phyloP scores from a whole-genome alignment of 2,797 vertebrate species.

The Catamblyrhynchus diadema region DNA sequence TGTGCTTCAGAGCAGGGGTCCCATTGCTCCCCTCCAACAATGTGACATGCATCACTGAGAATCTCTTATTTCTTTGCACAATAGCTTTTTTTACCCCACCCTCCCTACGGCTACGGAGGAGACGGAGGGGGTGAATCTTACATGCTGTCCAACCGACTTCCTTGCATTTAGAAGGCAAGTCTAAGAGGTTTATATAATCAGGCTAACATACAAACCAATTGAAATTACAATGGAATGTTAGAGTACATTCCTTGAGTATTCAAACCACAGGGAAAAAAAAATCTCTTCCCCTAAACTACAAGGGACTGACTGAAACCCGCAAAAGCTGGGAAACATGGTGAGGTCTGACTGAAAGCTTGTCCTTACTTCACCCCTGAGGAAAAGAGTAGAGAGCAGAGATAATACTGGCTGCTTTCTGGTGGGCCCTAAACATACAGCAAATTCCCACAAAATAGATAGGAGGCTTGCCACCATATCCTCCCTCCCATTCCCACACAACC shows the following conservation, averaged over 20 bases:
- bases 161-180: constrained; percentile 18
- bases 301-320: constrained; percentile 25
- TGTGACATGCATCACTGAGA: background rate
- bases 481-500: background rate
- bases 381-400: background rate
- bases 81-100: background rate
- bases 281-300: background rate
- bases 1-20: background rate
- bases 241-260: constrained; percentile 28
- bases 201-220: background rate
- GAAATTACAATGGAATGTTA: constrained; percentile 22
- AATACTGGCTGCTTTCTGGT: background rate
- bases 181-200: constrained; percentile 13
- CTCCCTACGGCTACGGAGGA: background rate
- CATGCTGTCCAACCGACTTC: background rate
- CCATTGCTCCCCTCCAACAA: background rate
- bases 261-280: background rate
- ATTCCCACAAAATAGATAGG: background rate
- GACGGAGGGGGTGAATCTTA: background rate
- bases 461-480: background rate
- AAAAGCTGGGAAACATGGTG: constrained; percentile 6
- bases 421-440: background rate
- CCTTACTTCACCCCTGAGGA: constrained; percentile 35
- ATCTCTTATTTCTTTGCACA: background rate
- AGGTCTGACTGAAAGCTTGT: constrained; percentile 35